Conservation (phyloP, 2,888 invertebrate genomes). For the Drosophila anceps region DNA sequence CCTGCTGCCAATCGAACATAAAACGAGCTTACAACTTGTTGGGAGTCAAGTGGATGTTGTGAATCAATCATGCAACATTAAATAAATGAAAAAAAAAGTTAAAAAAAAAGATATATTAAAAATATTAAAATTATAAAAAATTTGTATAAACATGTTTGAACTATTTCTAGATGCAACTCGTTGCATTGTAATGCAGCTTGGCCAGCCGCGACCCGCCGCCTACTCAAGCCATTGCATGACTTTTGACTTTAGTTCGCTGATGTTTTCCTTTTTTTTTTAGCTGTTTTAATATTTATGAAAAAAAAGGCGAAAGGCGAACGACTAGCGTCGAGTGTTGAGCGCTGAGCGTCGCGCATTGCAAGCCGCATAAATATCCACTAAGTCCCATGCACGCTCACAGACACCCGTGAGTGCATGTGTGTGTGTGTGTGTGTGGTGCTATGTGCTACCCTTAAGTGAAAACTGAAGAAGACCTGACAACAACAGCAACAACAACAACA, state of each 20-base stretch:
- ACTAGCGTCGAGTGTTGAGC: conserved; percentile 47
- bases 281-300: conserved; percentile 81
- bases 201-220: background rate
- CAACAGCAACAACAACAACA: conserved; percentile 32
- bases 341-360: conserved; percentile 63
- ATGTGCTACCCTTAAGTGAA: conserved; percentile 70
- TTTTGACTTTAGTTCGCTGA: conserved; percentile 65
- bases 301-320: conserved; percentile 46
- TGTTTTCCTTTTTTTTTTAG: conserved; percentile 35
- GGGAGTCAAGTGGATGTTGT: background rate
- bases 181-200: conserved; percentile 17
- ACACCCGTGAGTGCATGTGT: background rate
- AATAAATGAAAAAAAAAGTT: conserved; percentile 2
- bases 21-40: conserved; percentile 30
- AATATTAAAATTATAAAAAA: background rate
- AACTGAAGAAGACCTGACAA: conserved; percentile 58
- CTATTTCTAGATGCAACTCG: conserved; percentile 22
- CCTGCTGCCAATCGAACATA: conserved; percentile 21
- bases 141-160: background rate
- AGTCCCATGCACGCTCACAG: conserved; percentile 52
- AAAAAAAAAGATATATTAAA: background rate
- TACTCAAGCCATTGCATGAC: conserved; percentile 50
- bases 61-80: background rate
- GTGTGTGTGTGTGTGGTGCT: conserved; percentile 35
- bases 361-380: conserved; percentile 78